phyloP scores from a whole-genome alignment of 2,797 vertebrate species.

The Danio albolineatus region DNA sequence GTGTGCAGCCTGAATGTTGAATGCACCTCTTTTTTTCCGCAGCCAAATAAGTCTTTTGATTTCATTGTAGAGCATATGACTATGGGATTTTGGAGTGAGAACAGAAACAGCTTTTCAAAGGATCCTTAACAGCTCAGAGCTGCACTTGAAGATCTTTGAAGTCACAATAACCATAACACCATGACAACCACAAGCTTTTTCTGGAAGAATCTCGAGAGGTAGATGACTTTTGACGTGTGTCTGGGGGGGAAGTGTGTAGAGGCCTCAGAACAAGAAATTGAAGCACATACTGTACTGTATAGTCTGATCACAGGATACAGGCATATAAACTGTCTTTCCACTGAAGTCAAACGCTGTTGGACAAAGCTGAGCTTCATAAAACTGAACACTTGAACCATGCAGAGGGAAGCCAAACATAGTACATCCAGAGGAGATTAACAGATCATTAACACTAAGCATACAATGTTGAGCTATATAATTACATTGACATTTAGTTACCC shows the following conservation, averaged over 20 bases:
- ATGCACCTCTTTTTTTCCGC: not conserved
- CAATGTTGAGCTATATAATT: not conserved
- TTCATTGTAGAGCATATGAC: slow-evolving; percentile 34
- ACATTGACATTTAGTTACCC: not conserved
- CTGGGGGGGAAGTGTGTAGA: not conserved
- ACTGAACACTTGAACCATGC: slow-evolving; percentile 11
- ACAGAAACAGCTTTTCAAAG: slow-evolving; percentile 54
- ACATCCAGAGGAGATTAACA: slow-evolving; percentile 23
- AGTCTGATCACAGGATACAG: slow-evolving; percentile 13
- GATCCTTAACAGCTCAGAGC: slow-evolving; percentile 47
- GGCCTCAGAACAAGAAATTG: slow-evolving; percentile 65
- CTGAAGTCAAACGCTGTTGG: slow-evolving; percentile 17
- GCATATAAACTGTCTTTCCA: slow-evolving; percentile 22
- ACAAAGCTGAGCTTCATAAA: slow-evolving; percentile 17
- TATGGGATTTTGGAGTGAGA: slow-evolving; percentile 46
- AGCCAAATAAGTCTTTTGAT: slow-evolving; percentile 19
- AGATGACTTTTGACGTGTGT: slow-evolving; percentile 37
- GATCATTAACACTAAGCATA: slow-evolving; percentile 15
- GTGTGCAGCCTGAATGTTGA: not conserved
- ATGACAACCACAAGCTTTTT: slow-evolving; percentile 54
- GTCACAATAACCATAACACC: slow-evolving; percentile 66
- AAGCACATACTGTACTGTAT: slow-evolving; percentile 48
- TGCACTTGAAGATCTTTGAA: slow-evolving; percentile 68
- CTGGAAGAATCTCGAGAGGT: slow-evolving; percentile 37
- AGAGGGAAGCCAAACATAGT: slow-evolving; percentile 28